These are phyloP conservation scores for Diachasmimorpha longicaudata DNA, from an alignment of 1,140 invertebrate genomes.

Conservation along the genomic window DNA sequence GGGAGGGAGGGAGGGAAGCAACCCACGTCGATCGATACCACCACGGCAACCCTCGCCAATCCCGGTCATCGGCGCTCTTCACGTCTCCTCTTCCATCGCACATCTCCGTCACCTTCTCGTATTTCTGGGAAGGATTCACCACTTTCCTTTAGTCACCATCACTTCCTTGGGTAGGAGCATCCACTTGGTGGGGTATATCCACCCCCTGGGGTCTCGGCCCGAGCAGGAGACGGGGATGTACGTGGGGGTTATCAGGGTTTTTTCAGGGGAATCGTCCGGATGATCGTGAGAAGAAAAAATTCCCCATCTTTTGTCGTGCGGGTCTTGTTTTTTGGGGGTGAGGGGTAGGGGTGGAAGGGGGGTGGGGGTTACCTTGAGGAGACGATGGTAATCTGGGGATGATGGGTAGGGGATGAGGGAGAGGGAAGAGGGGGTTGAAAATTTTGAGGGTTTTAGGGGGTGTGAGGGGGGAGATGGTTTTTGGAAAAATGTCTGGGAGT, in stretches of 20 bases:
- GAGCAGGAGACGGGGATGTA: too few species aligned
- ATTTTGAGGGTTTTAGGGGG: too few species aligned
- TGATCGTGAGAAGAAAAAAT: slow-evolving; percentile 5
- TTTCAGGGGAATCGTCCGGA: not conserved
- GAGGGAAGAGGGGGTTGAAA: too few species aligned
- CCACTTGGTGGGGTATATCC: not conserved
- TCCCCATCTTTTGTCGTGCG: too few species aligned
- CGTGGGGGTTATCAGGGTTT: slow-evolving; percentile 24
- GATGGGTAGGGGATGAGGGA: too few species aligned
- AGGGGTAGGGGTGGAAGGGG: too few species aligned
- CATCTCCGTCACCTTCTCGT: slow-evolving; percentile 26
- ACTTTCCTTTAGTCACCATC: slow-evolving; percentile 6
- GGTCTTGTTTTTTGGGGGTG: too few species aligned
- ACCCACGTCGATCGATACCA: slow-evolving; percentile 57
- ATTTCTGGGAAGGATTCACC: slow-evolving; percentile 2
- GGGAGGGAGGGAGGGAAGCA: slow-evolving; percentile 26
- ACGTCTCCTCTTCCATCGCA: slow-evolving; percentile 23
- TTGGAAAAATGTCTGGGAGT: too few species aligned
- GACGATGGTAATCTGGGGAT: too few species aligned
- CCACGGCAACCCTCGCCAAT: slow-evolving; percentile 56
- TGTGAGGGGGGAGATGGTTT: too few species aligned
- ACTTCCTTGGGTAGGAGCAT: not conserved
- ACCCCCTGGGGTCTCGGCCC: too few species aligned
- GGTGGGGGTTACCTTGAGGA: too few species aligned
- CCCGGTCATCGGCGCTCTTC: slow-evolving; percentile 49